Evolutionary conservation across 2,888 invertebrate genomes (phyloP), one percentile per base, ranked within the genome.

Genomic region (Stenchaetothrips biformis): DNA sequence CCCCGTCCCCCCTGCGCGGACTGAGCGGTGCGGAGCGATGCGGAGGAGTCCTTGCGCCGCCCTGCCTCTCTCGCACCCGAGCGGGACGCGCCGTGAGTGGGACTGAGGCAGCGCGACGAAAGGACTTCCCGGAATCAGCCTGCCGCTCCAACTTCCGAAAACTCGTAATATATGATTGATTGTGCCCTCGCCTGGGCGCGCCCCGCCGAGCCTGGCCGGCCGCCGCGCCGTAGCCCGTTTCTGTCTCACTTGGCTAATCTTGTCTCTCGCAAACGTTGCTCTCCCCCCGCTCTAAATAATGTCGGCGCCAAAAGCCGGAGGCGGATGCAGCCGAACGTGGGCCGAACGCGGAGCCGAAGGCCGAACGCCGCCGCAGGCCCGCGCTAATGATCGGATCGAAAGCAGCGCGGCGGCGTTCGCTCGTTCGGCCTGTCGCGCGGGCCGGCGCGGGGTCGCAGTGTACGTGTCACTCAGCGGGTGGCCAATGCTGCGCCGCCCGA

Each of bases 141-240:
- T 18, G 59, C 59, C 67, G 67, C 25, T 13, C 67, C 67, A 74
- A 74, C 25, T 74, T 74, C 67, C 67, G 67, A 74, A 74, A 74
- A 74, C 67, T 74, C 67, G 67, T 74, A 74, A 74, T 74, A 74
- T 25, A 74, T 74, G 67, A 74, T 74, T 74, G 67, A 74, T 74
- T 74, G 67, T 74, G 7, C 67, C 67, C 25, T 21, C 25, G 67
- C 67, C 67, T 9, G 21, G 21, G 16, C 62, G 18, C 1, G 53
- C 53, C 62, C 18, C 2, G 18, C 7, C n/a, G 18, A 7, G 62
- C 67, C 67, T 21, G 0, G 67, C 53, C 53, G 16, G 53, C 13
- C 8, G 67, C 25, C 37, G 37, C 37, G 37, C 37, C 37, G 37
- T 4, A 37, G 67, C 67, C 67, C 67, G 21, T 59, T 74, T 74